A percentile compares a stretch with the other conserved stretches of the same genome.
Evolutionary conservation across 2,113 vertebrate species (phyloP).

Genomic region (Rhombomys opimus): DNA sequence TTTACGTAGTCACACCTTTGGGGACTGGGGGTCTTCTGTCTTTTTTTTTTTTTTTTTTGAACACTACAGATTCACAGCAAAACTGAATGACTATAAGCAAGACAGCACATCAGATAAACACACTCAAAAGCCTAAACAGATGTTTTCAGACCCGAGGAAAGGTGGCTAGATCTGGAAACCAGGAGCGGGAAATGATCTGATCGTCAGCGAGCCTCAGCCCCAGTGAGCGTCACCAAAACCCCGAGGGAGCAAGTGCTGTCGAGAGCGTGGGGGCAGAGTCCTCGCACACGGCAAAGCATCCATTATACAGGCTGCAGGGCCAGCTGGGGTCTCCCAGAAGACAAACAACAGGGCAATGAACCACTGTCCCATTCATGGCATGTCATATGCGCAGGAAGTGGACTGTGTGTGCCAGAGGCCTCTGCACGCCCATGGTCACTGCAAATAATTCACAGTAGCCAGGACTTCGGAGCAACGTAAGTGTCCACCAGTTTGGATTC

Average conservation of each 20-base stretch:
- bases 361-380: accelerated
- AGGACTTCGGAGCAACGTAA: accelerated
- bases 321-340: not conserved
- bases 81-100: not conserved
- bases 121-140: not conserved
- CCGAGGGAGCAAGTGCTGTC: not conserved
- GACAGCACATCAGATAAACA: not conserved
- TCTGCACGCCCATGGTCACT: not conserved
- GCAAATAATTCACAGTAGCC: not conserved
- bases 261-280: too few species aligned
- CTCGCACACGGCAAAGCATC: accelerated
- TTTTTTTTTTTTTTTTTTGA: not conserved
- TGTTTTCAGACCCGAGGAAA: not conserved
- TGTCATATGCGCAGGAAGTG: not conserved
- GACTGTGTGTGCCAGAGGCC: not conserved
- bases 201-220: not conserved
- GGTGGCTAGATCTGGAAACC: not conserved
- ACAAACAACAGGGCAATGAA: not conserved
- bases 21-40: too few species aligned
- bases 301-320: not conserved
- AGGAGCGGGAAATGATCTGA: not conserved
- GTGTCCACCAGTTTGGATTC: constrained; percentile 39
- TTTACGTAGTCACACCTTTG: not conserved
- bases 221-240: not conserved
- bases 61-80: not conserved